Evolutionary conservation across 2,888 invertebrate genomes (phyloP), one percentile per base, ranked within the genome.

Genomic region (Mycalesis mineus): DNA sequence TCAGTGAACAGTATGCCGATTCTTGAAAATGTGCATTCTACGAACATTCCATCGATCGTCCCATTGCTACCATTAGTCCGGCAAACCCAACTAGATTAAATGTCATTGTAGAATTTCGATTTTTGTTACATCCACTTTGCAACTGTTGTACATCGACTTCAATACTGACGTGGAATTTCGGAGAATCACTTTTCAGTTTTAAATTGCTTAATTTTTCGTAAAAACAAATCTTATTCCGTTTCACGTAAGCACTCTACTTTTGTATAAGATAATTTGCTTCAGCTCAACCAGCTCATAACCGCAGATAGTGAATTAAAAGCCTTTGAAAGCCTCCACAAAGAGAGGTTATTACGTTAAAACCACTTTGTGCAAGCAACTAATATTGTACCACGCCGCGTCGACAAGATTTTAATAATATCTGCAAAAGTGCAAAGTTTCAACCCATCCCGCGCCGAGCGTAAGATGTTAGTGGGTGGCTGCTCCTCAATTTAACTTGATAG

Each of bases 301-400:
- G 75, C 69, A 77, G 78, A 82, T 83, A 79, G 80, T 84, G 82
- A 84, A 83, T 78, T 82, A 79, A 82, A 80, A 84, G 82, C 78
- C 78, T 82, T 82, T 82, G 78, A 78, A 80, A 79, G 75, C 69
- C 67, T 74, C 71, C 75, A 83, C 84, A 84, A 84, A 84, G 82
- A 78, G 81, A 78, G 76, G 75, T 81, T 82, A 84, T 84, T 80
- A 78, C 77, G 80, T 84, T 82, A 80, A 79, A 83, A 77, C 80
- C 76, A 77, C 74, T 80, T 78, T 77, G 72, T 70, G 66, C 67
- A 62, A 65, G 69, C 64, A 60, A 60, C 72, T 72, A 72, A 80
- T 81, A 69, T 71, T 65, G 70, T 53, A 62, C 68, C 75, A 75
- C 70, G 76, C 72, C 62, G 65, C 52, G 66, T 62, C 63, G 44